Base-by-base conservation (phyloP, 2,888 invertebrate species). In the Steinernema carpocapsae region DNA sequence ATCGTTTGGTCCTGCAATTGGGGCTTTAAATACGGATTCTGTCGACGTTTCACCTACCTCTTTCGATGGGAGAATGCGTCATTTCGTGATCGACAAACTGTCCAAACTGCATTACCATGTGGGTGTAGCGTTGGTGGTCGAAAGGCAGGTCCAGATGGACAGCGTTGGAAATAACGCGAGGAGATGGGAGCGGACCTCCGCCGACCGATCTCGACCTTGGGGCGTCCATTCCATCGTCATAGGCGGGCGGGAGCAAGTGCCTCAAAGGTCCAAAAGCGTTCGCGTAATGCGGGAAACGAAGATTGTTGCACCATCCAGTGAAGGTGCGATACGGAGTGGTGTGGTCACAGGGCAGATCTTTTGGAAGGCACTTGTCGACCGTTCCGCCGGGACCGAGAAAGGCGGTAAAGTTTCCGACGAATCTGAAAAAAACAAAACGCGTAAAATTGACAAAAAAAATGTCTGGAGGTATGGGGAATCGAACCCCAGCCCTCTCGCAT, bases 291-390 rank as follows among this genome's bases (percentile, higher is more conserved):
- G 86, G 86, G 75, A 78, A 82, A 24, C 80, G 80, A 17, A 86
- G 77, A 89, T 95, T 94, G 89, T 95, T 95, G 88, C 95, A 95
- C 46, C 93, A 93, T 42, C 95, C 95, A 86, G 94, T 94, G 75
- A 93, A 92, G 0, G 93, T 93, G 72, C 95, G 91, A 88, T 93
- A 95, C 81, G 83, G 83, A 7, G 86, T 77, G 0, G 86, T 86
- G 74, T 86, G 86, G 74, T 88, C 88, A 71, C 88, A 88, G 1
- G 87, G 87, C 37, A 87, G 79, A 79, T 83, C 82, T 64, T 84
- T 81, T 24, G 87, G 87, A 12, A 84, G 77, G 75, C 87, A 87
- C 29, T 82, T 81, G 43, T 81, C 82, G 19, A 77, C 73, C 19
- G 73, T 74, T 14, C 72, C 74, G 59, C 48, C 42, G 24, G 22